Base-by-base conservation (phyloP, 2,888 invertebrate species). In the Pachliopta kotzebuea region DNA sequence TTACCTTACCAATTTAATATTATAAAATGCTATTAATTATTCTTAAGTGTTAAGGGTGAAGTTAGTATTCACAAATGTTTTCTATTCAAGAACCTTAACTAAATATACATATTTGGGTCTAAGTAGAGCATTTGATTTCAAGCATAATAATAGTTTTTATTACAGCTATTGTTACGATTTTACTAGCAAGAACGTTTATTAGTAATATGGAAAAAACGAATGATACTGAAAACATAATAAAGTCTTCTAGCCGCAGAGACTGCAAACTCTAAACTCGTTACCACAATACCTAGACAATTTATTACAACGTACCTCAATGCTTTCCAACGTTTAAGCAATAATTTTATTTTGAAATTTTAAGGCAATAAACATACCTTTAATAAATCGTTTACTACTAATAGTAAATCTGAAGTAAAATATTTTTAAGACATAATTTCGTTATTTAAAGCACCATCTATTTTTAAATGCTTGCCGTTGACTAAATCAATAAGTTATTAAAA, bases 261-360 rank as follows among this genome's bases (percentile, higher is more conserved):
- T 81, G 80, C 79, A 79, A 69, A 71, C 74, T 66, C 29, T 59
- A 69, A 70, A 71, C 75, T 80, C 76, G 79, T 80, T 79, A 78
- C 80, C 82, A 79, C 83, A 81, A 45, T 42, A 60, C 79, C 78
- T 76, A 78, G 79, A 82, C 78, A 79, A 83, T 83, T 81, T 81
- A 81, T 81, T 77, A 79, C 76, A 76, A 81, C 83, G 80, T 81
- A 79, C 50, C 56, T 21, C 56, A 74, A 73, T 73, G 29, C 45
- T 56, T 62, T 55, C 23, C 17, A 37, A 31, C 24, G 31, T 23
- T 9, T 1, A 70, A 68, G 71, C 63, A 24, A 69, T 70, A 76
- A 45, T 75, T 67, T 69, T 72, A 74, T 77, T 75, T 75, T 78
- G 74, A 75, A 74, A 73, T 74, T 70, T 14, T 17, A 54, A 21